These are phyloP conservation scores for Elaphurus davidianus DNA, from an alignment of 2,113 vertebrate genomes.

Conservation along the genomic window DNA sequence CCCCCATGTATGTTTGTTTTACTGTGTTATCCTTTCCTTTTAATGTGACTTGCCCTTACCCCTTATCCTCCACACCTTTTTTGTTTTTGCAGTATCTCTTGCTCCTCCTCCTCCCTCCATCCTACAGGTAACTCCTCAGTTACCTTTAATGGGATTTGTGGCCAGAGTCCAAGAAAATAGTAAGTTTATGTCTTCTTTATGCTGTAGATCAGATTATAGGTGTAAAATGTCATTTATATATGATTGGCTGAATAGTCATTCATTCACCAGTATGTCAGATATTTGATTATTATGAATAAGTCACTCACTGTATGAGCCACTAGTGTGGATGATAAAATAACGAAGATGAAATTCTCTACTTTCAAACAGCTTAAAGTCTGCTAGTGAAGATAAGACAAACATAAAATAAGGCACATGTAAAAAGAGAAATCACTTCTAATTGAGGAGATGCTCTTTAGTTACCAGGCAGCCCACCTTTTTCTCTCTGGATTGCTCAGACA, in stretches of 20 bases:
- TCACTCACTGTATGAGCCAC: background rate
- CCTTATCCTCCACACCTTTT: slow-evolving; percentile 75
- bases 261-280: background rate
- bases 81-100: slow-evolving; percentile 89
- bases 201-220: slow-evolving; percentile 74
- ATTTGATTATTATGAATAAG: slow-evolving; percentile 22
- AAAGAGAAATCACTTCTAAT: background rate
- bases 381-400: slow-evolving; percentile 3
- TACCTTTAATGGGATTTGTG: slow-evolving; percentile 99
- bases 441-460: background rate
- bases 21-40: slow-evolving; percentile 64
- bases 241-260: slow-evolving; percentile 50
- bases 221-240: slow-evolving; percentile 66
- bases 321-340: background rate
- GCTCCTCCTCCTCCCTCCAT: slow-evolving; percentile 98
- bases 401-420: background rate
- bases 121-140: slow-evolving; percentile 99
- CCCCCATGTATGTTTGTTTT: slow-evolving; percentile 40
- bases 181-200: slow-evolving; percentile 90
- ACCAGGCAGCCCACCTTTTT: background rate
- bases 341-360: background rate
- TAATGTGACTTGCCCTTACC: slow-evolving; percentile 73
- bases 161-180: slow-evolving; percentile 99
- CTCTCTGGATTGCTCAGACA: background rate
- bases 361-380: slow-evolving; percentile 20